phyloP scores from a whole-genome alignment of 2,888 invertebrate genomes.

The Oscheius sp. region DNA sequence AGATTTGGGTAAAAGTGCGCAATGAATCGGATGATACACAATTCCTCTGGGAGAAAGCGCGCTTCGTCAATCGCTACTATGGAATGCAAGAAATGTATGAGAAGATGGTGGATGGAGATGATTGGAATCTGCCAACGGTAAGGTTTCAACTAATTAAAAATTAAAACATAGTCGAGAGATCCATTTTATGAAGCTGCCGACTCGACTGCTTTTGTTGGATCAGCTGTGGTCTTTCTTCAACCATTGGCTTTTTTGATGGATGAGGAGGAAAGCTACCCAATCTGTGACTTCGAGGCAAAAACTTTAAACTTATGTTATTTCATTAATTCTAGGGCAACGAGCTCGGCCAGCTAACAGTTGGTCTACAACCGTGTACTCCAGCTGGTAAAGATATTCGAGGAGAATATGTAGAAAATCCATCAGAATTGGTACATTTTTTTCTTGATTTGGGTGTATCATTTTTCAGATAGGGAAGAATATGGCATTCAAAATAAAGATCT shows the following conservation, averaged over 20 bases:
- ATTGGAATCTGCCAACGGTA: conserved; percentile 73
- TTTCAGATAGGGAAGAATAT: conserved; percentile 72
- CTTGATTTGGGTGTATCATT: not conserved
- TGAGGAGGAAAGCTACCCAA: conserved; percentile 74
- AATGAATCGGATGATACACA: conserved; percentile 74
- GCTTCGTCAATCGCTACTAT: conserved; percentile 74
- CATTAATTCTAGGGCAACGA: conserved; percentile 49
- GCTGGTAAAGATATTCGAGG: conserved; percentile 74
- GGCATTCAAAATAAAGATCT: conserved; percentile 74
- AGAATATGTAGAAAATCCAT: conserved; percentile 74
- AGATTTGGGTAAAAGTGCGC: conserved; percentile 73
- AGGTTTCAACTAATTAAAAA: conserved; percentile 26
- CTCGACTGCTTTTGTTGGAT: conserved; percentile 74
- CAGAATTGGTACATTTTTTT: conserved; percentile 69
- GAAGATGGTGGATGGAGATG: conserved; percentile 73
- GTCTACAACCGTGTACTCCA: conserved; percentile 73
- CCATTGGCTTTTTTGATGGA: conserved; percentile 74
- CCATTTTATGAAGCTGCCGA: conserved; percentile 75
- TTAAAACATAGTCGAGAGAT: conserved; percentile 72
- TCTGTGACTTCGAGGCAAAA: conserved; percentile 72
- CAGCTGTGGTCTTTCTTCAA: conserved; percentile 74
- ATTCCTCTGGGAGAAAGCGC: conserved; percentile 74
- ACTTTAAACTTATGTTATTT: not conserved
- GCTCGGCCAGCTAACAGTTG: conserved; percentile 72
- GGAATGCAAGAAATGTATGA: conserved; percentile 76